These are phyloP conservation scores for Chloropsis hardwickii DNA, from an alignment of 2,113 vertebrate species.

Conservation along the genomic window DNA sequence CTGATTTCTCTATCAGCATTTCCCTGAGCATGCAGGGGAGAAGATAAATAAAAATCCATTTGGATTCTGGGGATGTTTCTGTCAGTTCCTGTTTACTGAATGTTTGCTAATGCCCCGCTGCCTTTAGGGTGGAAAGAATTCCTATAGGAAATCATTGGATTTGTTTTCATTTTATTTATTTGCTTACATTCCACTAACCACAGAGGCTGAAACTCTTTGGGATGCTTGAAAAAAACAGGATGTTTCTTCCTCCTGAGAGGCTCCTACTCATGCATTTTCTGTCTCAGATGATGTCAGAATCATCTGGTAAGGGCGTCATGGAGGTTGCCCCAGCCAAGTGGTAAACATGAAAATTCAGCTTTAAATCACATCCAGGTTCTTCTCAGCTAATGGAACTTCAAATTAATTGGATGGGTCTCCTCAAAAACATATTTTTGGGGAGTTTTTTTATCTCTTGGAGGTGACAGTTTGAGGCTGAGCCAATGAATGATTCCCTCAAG, in stretches of 20 bases:
- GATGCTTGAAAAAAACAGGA: not conserved
- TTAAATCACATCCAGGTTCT: not conserved
- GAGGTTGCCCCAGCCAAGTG: not conserved
- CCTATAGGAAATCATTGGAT: not conserved
- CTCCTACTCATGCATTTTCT: not conserved
- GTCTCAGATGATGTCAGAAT: conserved; percentile 3
- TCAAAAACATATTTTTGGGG: not conserved
- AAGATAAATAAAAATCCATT: not conserved
- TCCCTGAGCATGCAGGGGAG: rapidly evolving
- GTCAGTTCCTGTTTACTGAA: not conserved
- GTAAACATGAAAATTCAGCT: not conserved
- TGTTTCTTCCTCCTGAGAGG: not conserved
- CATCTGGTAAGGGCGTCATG: not conserved
- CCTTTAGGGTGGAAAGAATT: not conserved
- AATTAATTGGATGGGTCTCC: not conserved
- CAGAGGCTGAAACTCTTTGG: not conserved
- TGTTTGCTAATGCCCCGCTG: not conserved
- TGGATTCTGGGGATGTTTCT: not conserved
- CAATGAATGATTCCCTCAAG: not conserved
- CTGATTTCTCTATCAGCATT: not conserved
- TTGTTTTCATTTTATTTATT: not conserved
- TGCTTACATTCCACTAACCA: not conserved
- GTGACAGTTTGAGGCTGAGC: not conserved
- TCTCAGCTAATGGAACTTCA: not conserved
- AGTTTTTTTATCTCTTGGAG: not conserved